Conservation (phyloP, 2,888 invertebrate species). For the Ashinkailepas kermadecensis region DNA sequence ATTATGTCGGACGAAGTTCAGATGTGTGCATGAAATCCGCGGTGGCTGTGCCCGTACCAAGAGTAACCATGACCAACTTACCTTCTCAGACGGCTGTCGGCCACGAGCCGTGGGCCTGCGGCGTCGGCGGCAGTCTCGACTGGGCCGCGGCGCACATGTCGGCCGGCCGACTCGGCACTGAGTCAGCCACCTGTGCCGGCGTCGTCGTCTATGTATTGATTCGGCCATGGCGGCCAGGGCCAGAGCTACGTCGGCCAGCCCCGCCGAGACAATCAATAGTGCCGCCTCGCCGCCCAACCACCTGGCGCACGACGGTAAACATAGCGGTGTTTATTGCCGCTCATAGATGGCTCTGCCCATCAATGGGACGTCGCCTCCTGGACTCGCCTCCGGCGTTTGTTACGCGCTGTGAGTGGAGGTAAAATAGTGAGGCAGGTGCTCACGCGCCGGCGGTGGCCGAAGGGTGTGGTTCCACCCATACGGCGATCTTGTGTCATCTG, state of each 20-base stretch:
- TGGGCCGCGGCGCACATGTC: neutral
- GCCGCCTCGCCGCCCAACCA: neutral
- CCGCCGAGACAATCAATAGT: neutral
- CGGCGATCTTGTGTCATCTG: too few relatives aligned
- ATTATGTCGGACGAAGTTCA: too few relatives aligned
- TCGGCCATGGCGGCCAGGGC: neutral
- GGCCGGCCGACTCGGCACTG: neutral
- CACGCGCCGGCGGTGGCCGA: too few relatives aligned
- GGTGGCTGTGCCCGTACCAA: too few relatives aligned
- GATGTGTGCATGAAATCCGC: too few relatives aligned
- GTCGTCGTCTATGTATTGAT: neutral
- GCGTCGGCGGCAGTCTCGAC: neutral
- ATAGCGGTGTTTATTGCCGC: neutral
- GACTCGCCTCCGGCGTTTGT: too few relatives aligned
- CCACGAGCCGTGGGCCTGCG: too few relatives aligned
- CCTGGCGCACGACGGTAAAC: neutral
- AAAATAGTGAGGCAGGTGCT: too few relatives aligned
- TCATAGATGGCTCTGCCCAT: neutral
- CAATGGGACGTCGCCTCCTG: neutral
- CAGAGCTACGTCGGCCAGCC: neutral
- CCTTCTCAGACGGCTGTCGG: too few relatives aligned
- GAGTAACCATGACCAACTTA: too few relatives aligned
- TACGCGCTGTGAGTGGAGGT: too few relatives aligned
- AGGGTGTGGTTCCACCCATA: too few relatives aligned
- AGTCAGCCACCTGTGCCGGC: slow-evolving; percentile 12